Evolutionary conservation across 2,113 vertebrate genomes (phyloP).

Genomic region (Colaptes auratus): DNA sequence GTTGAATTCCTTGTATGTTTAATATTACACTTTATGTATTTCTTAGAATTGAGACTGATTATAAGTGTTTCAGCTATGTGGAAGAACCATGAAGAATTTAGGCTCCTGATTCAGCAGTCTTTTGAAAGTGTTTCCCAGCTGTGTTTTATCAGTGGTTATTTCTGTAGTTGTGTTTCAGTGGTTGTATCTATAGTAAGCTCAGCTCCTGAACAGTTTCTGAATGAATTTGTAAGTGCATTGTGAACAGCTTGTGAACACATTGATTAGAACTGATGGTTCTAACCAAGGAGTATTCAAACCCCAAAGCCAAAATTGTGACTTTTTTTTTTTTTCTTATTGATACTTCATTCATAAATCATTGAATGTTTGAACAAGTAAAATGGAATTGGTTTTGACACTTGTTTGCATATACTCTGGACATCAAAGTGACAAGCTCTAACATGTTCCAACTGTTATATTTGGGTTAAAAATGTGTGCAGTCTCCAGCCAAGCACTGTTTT

Average conservation of each 20-base stretch:
- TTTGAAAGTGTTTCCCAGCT: background rate
- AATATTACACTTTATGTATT: background rate
- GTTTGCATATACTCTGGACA: background rate
- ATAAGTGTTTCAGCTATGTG: background rate
- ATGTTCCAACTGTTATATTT: background rate
- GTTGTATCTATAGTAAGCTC: background rate
- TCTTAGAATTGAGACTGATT: background rate
- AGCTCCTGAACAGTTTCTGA: background rate
- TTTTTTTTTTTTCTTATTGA: background rate
- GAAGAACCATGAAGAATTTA: background rate
- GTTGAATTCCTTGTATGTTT: background rate
- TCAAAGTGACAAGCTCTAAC: conserved; percentile 1
- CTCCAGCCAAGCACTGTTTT: conserved; percentile 33
- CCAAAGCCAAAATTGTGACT: background rate
- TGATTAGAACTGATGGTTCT: background rate
- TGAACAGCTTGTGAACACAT: background rate
- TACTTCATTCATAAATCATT: background rate
- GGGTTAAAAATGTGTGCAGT: background rate
- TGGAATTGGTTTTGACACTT: background rate
- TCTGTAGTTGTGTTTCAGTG: background rate
- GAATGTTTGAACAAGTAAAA: conserved; percentile 5
- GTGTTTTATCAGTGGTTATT: background rate
- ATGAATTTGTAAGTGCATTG: background rate
- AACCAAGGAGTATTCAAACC: background rate
- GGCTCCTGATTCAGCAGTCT: background rate